Evolutionary conservation across 1,140 invertebrate genomes (phyloP), one percentile per base, ranked within the genome.

Genomic region (Sitodiplosis mosellana): DNA sequence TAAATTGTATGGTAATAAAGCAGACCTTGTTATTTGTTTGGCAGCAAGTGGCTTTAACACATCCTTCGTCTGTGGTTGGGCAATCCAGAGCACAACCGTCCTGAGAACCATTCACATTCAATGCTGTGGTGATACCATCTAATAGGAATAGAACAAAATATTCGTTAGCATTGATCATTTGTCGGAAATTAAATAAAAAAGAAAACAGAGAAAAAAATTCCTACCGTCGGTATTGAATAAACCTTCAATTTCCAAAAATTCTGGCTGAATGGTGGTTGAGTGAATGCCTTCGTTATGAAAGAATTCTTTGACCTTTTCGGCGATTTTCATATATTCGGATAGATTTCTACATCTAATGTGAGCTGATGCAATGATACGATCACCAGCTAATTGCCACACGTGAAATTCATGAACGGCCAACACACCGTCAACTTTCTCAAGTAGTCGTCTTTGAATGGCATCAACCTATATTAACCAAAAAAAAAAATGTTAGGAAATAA

Each of bases 371-470:
- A 94, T 92, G 48, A 92, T 91, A 53, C 87, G 74, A 64, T 92
- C 87, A 1, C 87, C 87, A 18, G 88, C 87, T 51, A 93, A 69
- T 64, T 91, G 87, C 89, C 89, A 93, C 2, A 93, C 86, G 58
- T 93, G 89, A 59, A 94, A 91, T 64, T 94, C 89, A 56, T 94
- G 90, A 18, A 94, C 86, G 1, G 88, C 87, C 41, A 92, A 64
- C 14, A 93, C 86, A 1, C 87, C 87, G 57, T 92, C 87, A 11
- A 92, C 83, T 63, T 80, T 88, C 55, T 83, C 77, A 27, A 90
- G 58, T n/a, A 93, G 64, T 42, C 82, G 73, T 51, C 81, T 76
- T 58, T 92, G 85, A 54, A 93, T 87, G 36, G 80, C 83, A 63
- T 89, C 84, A 41, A 92, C 82, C 74, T 78, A 49, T 47, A 41